A percentile compares a stretch with the other conserved stretches of the same genome.
Conservation (phyloP, 2,113 vertebrate genomes). For the Alligator mississippiensis region DNA sequence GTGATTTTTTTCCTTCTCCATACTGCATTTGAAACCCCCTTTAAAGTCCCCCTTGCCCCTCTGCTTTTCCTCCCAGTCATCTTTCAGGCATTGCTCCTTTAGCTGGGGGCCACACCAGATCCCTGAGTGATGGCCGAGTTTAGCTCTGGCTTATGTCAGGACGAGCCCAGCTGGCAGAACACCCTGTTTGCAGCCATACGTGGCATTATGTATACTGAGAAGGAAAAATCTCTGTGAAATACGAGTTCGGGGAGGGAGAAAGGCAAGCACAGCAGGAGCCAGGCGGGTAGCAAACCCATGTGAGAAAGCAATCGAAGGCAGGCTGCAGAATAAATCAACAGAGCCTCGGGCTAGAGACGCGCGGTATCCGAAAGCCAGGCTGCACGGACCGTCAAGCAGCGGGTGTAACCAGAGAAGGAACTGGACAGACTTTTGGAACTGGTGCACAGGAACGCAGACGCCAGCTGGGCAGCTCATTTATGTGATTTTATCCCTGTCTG, state of each 20-base stretch:
- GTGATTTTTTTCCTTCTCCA: neutral
- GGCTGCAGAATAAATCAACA: rapidly evolving
- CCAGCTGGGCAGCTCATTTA: conserved; percentile 61
- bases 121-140: neutral
- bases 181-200: neutral
- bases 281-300: neutral
- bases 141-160: neutral
- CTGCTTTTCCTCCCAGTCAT: neutral
- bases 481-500: neutral
- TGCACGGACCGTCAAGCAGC: neutral
- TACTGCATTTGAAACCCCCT: neutral
- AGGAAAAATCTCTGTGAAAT: neutral
- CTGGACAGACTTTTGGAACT: conserved; percentile 7
- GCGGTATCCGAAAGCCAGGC: neutral
- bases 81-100: neutral
- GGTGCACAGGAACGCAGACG: neutral
- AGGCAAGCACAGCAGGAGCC: neutral
- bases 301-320: neutral
- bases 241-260: neutral
- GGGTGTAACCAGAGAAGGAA: neutral
- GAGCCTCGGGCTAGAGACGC: rapidly evolving
- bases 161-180: neutral
- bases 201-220: neutral
- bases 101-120: conserved; percentile 18
- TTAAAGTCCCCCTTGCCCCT: neutral